Percentiles rank a stretch among this genome's conserved stretches.
Conservation (phyloP, 2,888 invertebrate genomes). For the Alviniconcha strummeri region DNA sequence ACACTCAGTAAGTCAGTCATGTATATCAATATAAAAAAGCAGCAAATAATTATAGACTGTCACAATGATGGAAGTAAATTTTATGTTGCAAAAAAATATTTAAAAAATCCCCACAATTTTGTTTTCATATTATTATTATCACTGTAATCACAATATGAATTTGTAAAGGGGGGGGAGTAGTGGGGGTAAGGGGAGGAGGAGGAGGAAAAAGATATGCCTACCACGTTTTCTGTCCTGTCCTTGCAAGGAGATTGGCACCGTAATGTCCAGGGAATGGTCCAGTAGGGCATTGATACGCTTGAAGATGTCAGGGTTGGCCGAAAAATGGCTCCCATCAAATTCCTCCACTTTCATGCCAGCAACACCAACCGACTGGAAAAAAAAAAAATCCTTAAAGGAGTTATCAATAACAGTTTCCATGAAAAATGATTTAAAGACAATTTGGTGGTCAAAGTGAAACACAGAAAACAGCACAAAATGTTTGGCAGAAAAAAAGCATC, state of each 20-base stretch:
- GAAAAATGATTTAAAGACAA: not conserved
- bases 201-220: not conserved
- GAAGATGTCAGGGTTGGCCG: constrained; percentile 67
- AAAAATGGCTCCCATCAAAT: constrained; percentile 41
- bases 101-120: too few species aligned
- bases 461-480: not conserved
- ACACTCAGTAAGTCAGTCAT: too few species aligned
- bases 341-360: constrained; percentile 48
- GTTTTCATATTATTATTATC: too few species aligned
- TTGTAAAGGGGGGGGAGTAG: too few species aligned
- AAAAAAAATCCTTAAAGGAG: not conserved
- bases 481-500: not conserved
- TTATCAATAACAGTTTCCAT: too few species aligned
- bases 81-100: too few species aligned
- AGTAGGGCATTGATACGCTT: constrained; percentile 73
- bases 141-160: too few species aligned
- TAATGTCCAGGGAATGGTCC: constrained; percentile 71
- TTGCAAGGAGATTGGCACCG: constrained; percentile 46
- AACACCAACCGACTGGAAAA: constrained; percentile 32
- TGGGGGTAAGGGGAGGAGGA: too few species aligned
- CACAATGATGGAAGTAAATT: too few species aligned
- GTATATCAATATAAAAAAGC: too few species aligned
- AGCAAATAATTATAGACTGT: too few species aligned
- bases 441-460: not conserved
- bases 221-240: constrained; percentile 23